Base-by-base conservation (phyloP, 2,797 vertebrate genomes). In the Enteromius argenteus region DNA sequence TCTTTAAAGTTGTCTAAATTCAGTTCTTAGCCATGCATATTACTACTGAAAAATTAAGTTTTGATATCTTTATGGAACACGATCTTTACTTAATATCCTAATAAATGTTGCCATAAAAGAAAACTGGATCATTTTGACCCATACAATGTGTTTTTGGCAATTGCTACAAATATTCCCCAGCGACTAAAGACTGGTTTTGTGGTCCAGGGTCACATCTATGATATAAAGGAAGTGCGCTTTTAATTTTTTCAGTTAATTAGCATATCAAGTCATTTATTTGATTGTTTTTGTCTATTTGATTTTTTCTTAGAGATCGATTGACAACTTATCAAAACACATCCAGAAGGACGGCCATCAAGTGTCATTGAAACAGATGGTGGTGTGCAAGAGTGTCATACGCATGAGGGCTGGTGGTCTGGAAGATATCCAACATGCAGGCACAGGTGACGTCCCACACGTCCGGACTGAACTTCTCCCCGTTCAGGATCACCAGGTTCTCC, bases 401-500 rank as follows among this genome's bases (percentile, higher is more conserved):
- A 13, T 98, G 97, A 84, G 98, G 98, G 92, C 97, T 97, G 90
- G 98, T 98, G 86, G 95, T 97, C 90, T 96, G 97, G 95, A 99
- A 99, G 92, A 99, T 99, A 91, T 99, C 96, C 90, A 98, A 91
- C 97, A 99, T 98, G 83, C 98, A 99, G 86, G 90, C 95, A 91
- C 97, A 98, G 0, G 97, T 99, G 91, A 97, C 92, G 79, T 95
- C 94, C 98, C 98, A 99, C 46, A 99, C 97, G 37, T 96, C 95
- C 0, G 95, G 94, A 83, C 95, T 98, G 94, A 99, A 99, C 92
- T 99, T 99, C 91, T 98, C 95, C 79, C 98, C 97, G 0, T 97
- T 99, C 87, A 98, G 95, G 91, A 99, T 99, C 78, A 99, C 98
- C 89, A 99, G 94, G 90, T 97, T 99, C 94, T 99, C 97, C 88